These are phyloP conservation scores for Cyclophora albipunctata DNA, from an alignment of 2,888 invertebrate genomes.

Conservation along the genomic window DNA sequence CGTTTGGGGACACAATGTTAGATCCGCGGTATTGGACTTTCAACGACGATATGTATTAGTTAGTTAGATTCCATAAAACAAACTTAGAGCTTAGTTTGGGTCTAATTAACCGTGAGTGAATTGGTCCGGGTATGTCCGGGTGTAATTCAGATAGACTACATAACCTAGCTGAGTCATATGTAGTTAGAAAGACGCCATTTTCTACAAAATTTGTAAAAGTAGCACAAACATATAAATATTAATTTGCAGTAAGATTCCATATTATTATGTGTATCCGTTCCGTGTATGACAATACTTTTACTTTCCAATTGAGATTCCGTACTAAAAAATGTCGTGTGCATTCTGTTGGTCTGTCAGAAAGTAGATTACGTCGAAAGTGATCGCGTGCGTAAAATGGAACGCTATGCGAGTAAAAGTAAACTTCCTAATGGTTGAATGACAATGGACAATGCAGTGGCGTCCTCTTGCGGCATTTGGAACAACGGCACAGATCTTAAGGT, in stretches of 20 bases:
- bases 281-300: constrained; percentile 13
- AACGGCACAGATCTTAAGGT: constrained; percentile 46
- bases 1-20: too few relatives aligned
- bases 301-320: constrained; percentile 25
- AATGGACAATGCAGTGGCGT: constrained; percentile 36
- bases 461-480: constrained; percentile 33
- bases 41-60: too few relatives aligned
- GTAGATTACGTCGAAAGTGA: constrained; percentile 52
- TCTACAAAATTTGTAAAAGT: too few relatives aligned
- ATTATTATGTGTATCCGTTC: constrained; percentile 3
- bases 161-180: too few relatives aligned
- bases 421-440: constrained; percentile 56
- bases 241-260: background rate
- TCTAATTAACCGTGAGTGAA: too few relatives aligned
- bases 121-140: too few relatives aligned
- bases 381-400: constrained; percentile 54
- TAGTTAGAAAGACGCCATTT: too few relatives aligned
- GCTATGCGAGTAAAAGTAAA: constrained; percentile 62
- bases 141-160: too few relatives aligned
- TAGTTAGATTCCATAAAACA: too few relatives aligned
- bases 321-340: constrained; percentile 14
- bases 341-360: constrained; percentile 34
- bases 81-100: too few relatives aligned
- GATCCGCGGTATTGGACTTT: too few relatives aligned
- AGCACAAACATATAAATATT: constrained; percentile 8